These are phyloP conservation scores for Archocentrus centrarchus DNA, from an alignment of 2,113 vertebrate species.

Conservation along the genomic window DNA sequence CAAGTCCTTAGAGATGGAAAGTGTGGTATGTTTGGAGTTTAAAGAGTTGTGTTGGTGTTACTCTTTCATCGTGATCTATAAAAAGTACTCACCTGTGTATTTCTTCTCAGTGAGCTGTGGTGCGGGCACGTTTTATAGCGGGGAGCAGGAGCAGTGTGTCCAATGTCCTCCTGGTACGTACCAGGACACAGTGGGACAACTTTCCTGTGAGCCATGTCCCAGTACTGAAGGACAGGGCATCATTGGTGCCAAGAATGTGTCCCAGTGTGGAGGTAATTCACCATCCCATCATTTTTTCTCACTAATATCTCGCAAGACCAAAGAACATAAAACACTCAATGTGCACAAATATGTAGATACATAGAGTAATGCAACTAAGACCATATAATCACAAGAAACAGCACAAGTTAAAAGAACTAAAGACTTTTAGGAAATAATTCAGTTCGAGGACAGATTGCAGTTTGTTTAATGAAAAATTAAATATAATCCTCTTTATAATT, in stretches of 20 bases:
- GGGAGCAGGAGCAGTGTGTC: conserved; percentile 87
- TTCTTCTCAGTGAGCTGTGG: conserved; percentile 85
- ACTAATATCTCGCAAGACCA: too few relatives aligned
- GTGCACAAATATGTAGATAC: neutral
- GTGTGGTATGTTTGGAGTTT: conserved; percentile 83
- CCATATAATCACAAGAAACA: too few relatives aligned
- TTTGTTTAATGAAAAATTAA: too few relatives aligned
- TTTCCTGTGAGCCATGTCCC: conserved; percentile 93
- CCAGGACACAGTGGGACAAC: conserved; percentile 90
- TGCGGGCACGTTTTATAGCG: conserved; percentile 89
- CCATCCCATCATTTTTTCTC: neutral
- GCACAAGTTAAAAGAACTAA: too few relatives aligned
- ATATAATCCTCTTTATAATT: too few relatives aligned
- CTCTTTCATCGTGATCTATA: neutral
- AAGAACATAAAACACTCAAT: neutral
- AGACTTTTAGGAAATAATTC: too few relatives aligned
- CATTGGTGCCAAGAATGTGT: conserved; percentile 88
- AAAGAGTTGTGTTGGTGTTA: too few relatives aligned
- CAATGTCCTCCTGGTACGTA: conserved; percentile 89
- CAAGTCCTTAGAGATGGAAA: conserved; percentile 88
- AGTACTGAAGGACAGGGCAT: conserved; percentile 86
- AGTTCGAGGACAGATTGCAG: too few relatives aligned
- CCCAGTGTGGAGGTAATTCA: conserved; percentile 90
- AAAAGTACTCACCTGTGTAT: conserved; percentile 27
- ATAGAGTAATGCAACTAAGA: too few relatives aligned